Base-by-base conservation (phyloP, 2,113 vertebrate genomes). In the Paedocypris sp. region DNA sequence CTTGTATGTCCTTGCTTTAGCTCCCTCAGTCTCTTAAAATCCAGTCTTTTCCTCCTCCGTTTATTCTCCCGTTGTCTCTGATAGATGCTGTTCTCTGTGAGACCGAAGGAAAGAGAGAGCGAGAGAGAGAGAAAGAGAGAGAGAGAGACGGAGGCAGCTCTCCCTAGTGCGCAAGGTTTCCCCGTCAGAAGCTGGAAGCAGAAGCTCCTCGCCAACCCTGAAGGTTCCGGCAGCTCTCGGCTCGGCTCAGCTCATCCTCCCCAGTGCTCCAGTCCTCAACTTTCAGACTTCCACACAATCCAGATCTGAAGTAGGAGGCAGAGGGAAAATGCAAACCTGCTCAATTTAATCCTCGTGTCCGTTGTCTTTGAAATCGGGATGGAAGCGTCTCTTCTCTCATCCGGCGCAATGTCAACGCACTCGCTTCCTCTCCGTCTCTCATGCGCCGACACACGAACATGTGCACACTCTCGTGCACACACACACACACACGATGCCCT, bases 1-100 rank as follows among this genome's bases (percentile, higher is more conserved):
- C 74, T 62, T 77, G 69, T 69, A 47, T 70, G 78, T 75, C 70
- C 71, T 72, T 76, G 57, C 62, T 38, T 46, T 54, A 57, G 20
- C 12, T 33, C 56, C 32, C 52, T 32, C 8, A 7, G 42, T 49
- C 47, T 39, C 26, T 43, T 51, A 31, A 35, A 56, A 59, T 35
- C 18, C 49, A 18, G 23, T 63, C 4, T 31, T 46, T 60, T 54
- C 15, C 18, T 7, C 23, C 32, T n/a, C 28, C 10, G 25, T 25
- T n/a, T 6, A 23, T 15, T 29, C 36, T 58, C 36, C 47, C 9
- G 16, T n/a, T 23, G 3, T 3, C 15, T 52, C 33, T 38, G 18
- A 59, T 8, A 45, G 51, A 50, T 10, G 46, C 56, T 19, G 47
- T 29, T 47, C 28, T 58, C 52, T 38, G 29, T 7, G 46, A 64